Conservation (phyloP, 1,140 invertebrate genomes). For the Drosophila albomicans region DNA sequence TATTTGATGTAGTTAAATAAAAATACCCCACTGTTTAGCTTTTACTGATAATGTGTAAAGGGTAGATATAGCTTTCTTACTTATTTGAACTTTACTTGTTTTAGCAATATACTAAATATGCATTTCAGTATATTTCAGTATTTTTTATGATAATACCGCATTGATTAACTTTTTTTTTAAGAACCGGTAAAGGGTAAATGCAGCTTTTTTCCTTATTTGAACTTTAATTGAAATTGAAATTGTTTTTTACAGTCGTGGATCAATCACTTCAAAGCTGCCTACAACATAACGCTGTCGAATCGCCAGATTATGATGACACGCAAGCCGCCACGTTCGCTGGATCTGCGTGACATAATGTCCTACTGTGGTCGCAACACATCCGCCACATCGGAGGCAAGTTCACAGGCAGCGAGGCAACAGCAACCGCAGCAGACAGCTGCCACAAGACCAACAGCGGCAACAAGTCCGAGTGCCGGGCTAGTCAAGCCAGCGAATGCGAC, state of each 20-base stretch:
- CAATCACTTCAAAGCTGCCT: slow-evolving; percentile 78
- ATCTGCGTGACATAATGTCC: slow-evolving; percentile 76
- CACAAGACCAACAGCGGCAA: background rate
- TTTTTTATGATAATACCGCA: too few species aligned
- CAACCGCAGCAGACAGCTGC: background rate
- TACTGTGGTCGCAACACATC: slow-evolving; percentile 68
- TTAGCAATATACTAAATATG: too few species aligned
- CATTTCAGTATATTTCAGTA: too few species aligned
- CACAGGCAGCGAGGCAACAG: too few species aligned
- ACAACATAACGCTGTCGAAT: slow-evolving; percentile 75
- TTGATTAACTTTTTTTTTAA: too few species aligned
- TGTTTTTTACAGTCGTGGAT: slow-evolving; percentile 54
- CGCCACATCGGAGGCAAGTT: slow-evolving; percentile 5
- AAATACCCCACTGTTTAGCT: too few species aligned
- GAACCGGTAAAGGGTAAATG: too few species aligned
- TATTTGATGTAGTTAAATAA: too few species aligned
- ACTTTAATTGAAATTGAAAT: background rate
- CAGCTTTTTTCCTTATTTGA: too few species aligned
- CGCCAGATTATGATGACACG: slow-evolving; percentile 71
- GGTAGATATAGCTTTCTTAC: too few species aligned
- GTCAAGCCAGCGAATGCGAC: background rate
- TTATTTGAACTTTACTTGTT: too few species aligned
- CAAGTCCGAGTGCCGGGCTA: background rate
- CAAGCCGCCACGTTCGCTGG: slow-evolving; percentile 66
- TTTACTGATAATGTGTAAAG: too few species aligned